Evolutionary conservation across 2,888 invertebrate species (phyloP), one percentile per base, ranked within the genome.

Genomic region (Balanococcus diminutus): DNA sequence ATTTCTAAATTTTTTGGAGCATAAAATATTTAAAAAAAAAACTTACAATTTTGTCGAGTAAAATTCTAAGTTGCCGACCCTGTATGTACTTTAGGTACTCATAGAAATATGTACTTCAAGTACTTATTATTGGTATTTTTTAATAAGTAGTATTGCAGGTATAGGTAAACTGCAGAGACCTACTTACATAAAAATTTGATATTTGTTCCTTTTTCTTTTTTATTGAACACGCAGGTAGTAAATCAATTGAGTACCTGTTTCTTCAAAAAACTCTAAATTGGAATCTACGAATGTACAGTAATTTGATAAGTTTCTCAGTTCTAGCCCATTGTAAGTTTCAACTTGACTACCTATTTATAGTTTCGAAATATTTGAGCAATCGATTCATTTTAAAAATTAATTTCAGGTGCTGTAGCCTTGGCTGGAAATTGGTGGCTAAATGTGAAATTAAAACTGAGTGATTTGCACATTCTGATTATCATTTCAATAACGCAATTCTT

Each of bases 401-500:
- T 82, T 82, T 6, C 32, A 85, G 85, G 36, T 28, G 16, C 72
- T n/a, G 85, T 22, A 31, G 31, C 79, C 11, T 79, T 31, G n/a
- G 11, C 28, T 16, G 46, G 28, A 11, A 39, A 36, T 19, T 75
- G 85, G 75, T 31, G 75, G 31, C 79, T 85, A n/a, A 75, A 36
- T 22, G 28, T 39, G n/a, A 46, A 79, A 61, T 79, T 85, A 14
- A 85, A 79, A 79, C 9, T 85, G 11, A 42, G 79, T 11, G 85
- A 85, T 75, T 39, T 85, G 31, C 42, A 85, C 22, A 22, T 51
- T 2, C 28, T 85, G 28, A 28, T 22, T 51, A 56, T 82, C 0
- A 32, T 56, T 19, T 19, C 32, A 32, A 51, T 82, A 16, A 28
- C 25, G 3, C 84, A 72, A 8, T 36, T 84, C 16, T 72, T 84